A percentile compares a stretch with the other conserved stretches of the same genome.
phyloP scores from a whole-genome alignment of 1,140 invertebrate genomes.

The Colletes latitarsis region DNA sequence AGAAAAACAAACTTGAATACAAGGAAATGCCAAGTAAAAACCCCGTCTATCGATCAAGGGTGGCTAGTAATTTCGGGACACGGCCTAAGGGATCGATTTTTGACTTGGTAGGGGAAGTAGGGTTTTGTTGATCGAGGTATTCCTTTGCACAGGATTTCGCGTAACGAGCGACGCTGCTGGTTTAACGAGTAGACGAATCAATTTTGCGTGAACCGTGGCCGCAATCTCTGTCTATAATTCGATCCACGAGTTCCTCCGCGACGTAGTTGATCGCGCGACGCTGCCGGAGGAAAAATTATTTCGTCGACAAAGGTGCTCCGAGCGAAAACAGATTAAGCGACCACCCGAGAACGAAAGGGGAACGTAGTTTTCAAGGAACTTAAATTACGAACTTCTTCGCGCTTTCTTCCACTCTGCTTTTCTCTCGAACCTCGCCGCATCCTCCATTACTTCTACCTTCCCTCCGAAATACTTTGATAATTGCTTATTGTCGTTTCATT shows the following conservation, averaged over 20 bases:
- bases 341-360: too few species aligned
- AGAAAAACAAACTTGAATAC: too few species aligned
- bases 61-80: too few species aligned
- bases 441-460: not conserved
- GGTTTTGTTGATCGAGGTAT: not conserved
- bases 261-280: not conserved
- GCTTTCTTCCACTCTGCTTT: not conserved
- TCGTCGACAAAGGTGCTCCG: slow-evolving; percentile 17
- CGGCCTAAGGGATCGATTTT: not conserved
- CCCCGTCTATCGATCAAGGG: too few species aligned
- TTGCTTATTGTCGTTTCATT: slow-evolving; percentile 35
- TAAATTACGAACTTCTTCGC: slow-evolving; percentile 26
- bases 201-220: slow-evolving; percentile 6
- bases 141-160: not conserved
- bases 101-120: too few species aligned
- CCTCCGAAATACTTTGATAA: slow-evolving; percentile 25
- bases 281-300: slow-evolving; percentile 15
- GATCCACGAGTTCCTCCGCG: not conserved
- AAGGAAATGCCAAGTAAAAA: too few species aligned
- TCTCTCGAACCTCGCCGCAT: not conserved
- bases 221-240: slow-evolving; percentile 23
- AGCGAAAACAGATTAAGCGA: slow-evolving; percentile 29
- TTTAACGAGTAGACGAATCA: slow-evolving; percentile 5
- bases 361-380: not conserved
- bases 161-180: slow-evolving; percentile 21